phyloP scores from a whole-genome alignment of 2,113 vertebrate species.

The Chelonoidis abingdonii region DNA sequence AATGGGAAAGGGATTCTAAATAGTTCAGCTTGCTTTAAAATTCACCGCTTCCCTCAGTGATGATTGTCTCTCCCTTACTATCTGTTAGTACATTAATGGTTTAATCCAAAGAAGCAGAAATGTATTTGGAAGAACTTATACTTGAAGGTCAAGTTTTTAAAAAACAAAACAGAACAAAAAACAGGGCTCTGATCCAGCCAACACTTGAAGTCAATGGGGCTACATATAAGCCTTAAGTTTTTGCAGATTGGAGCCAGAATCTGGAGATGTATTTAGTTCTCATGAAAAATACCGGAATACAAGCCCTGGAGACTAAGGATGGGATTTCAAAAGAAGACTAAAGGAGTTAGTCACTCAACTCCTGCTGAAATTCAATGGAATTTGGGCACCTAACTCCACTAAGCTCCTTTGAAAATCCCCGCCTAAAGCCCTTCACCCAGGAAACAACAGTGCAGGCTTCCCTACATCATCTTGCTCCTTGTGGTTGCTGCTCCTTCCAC shows the following conservation, averaged over 20 bases:
- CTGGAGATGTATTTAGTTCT: background rate
- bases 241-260: background rate
- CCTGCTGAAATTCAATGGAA: background rate
- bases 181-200: background rate
- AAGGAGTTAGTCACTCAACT: constrained; percentile 6
- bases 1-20: constrained; percentile 17
- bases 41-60: background rate
- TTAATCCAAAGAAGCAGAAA: constrained; percentile 18
- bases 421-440: background rate
- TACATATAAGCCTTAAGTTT: background rate
- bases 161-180: constrained; percentile 18
- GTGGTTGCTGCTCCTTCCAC: background rate
- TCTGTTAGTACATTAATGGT: background rate
- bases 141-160: constrained; percentile 37
- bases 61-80: background rate
- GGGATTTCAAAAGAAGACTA: constrained; percentile 9
- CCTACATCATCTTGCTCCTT: background rate
- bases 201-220: background rate
- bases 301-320: constrained; percentile 2
- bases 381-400: constrained; percentile 10
- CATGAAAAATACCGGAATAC: background rate
- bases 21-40: background rate
- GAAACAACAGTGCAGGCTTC: background rate
- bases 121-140: background rate
- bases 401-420: background rate